These are phyloP conservation scores for Silurus meridionalis DNA, from an alignment of 2,113 vertebrate genomes.

Conservation along the genomic window DNA sequence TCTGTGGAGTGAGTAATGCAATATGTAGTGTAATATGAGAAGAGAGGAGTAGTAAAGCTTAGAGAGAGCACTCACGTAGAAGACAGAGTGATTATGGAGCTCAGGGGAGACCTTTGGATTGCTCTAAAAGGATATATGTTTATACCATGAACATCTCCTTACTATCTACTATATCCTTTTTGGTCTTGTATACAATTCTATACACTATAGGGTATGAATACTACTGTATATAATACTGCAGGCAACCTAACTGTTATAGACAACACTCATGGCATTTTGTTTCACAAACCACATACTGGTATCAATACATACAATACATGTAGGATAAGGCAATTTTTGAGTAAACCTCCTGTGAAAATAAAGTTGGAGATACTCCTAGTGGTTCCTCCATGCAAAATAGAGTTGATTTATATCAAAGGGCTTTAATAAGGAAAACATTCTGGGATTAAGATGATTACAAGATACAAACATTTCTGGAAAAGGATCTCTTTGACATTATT, in stretches of 20 bases:
- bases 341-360: background rate
- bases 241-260: background rate
- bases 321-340: background rate
- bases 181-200: background rate
- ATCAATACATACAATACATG: background rate
- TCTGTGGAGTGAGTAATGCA: constrained; percentile 7
- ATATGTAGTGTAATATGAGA: constrained; percentile 17
- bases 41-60: constrained; percentile 2
- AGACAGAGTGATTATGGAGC: background rate
- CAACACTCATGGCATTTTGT: background rate
- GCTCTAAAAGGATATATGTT: constrained; percentile 8
- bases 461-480: no score
- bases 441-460: no score
- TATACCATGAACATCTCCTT: background rate
- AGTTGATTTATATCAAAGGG: no score
- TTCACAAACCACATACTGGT: background rate
- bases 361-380: background rate
- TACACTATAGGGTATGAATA: background rate
- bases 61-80: background rate
- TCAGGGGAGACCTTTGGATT: background rate
- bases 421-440: no score
- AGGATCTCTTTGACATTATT: no score
- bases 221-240: background rate
- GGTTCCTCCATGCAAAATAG: background rate
- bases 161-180: background rate